Conservation (phyloP, 2,113 vertebrate species). For the Ailurus styani region DNA sequence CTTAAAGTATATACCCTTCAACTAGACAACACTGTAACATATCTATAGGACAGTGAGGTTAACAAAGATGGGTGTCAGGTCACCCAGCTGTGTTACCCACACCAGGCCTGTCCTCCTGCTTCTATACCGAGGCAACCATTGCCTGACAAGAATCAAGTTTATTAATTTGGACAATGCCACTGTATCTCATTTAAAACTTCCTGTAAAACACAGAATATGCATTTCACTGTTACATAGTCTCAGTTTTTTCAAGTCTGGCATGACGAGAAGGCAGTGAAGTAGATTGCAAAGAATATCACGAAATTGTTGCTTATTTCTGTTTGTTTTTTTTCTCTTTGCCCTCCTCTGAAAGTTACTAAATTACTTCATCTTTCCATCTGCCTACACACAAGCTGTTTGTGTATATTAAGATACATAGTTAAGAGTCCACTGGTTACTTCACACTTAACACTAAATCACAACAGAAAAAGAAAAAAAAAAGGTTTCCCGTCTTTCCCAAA, state of each 20-base stretch:
- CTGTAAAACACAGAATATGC: neutral
- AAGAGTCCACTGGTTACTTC: neutral
- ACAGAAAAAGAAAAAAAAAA: neutral
- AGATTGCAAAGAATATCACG: neutral
- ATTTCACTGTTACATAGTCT: neutral
- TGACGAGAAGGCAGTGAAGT: neutral
- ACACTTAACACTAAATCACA: slow-evolving; percentile 11
- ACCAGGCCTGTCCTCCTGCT: neutral
- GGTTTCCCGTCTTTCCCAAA: neutral
- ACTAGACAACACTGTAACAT: neutral
- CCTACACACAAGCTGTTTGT: neutral
- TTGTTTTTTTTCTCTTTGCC: neutral
- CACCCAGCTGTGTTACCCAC: neutral
- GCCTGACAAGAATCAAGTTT: neutral
- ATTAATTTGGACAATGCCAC: neutral
- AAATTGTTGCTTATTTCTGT: slow-evolving; percentile 7
- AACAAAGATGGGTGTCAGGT: no score
- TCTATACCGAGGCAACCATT: neutral
- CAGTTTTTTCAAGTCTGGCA: neutral
- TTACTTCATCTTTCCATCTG: slow-evolving; percentile 6
- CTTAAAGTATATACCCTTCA: neutral
- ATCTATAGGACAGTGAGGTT: neutral
- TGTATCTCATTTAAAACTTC: neutral
- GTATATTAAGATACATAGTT: neutral
- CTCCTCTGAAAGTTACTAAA: neutral